phyloP scores from a whole-genome alignment of 2,113 vertebrate genomes.

The cat (Felis catus) region DNA sequence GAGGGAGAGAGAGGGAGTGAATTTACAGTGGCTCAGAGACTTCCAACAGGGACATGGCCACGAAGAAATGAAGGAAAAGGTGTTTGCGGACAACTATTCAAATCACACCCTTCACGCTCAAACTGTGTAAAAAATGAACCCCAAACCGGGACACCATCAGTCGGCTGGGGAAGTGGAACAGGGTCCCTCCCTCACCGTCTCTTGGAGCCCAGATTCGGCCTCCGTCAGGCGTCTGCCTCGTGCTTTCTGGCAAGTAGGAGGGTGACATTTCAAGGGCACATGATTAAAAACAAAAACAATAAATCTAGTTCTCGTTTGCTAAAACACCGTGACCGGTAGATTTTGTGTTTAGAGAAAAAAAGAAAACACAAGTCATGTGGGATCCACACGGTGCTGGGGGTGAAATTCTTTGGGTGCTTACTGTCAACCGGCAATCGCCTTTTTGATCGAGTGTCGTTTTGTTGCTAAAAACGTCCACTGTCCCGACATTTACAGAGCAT shows the following conservation, averaged over 20 bases:
- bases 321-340: background rate
- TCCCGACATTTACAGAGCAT: background rate
- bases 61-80: background rate
- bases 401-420: background rate
- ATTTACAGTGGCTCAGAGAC: accelerated
- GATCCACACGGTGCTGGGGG: accelerated
- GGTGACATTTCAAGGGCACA: background rate
- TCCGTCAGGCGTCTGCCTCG: accelerated
- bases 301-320: background rate
- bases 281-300: background rate
- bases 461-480: slow-evolving; percentile 39
- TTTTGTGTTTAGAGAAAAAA: background rate
- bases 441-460: background rate
- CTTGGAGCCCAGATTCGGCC: background rate
- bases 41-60: too few relatives aligned
- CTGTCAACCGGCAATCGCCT: background rate
- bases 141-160: accelerated
- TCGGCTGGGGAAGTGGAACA: too few relatives aligned
- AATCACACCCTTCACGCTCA: background rate
- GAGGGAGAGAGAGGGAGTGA: background rate
- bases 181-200: accelerated
- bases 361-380: background rate
- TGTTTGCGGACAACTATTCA: too few relatives aligned
- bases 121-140: background rate
- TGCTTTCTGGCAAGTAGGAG: background rate